These are phyloP conservation scores for Passer domesticus DNA, from an alignment of 2,113 vertebrate species.

Conservation along the genomic window DNA sequence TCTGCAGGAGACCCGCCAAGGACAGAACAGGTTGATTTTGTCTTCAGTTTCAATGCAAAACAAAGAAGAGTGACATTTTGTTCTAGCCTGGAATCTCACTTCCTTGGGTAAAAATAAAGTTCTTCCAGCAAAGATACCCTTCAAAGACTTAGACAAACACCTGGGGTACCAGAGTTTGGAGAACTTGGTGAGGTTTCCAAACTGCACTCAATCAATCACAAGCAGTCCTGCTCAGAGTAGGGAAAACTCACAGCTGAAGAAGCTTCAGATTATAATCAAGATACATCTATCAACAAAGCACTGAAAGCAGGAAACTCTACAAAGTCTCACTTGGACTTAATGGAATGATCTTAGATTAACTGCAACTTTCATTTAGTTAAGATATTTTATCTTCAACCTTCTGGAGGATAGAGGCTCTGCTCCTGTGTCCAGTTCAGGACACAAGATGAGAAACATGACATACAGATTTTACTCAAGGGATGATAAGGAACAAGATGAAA, in stretches of 20 bases:
- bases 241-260: neutral
- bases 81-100: neutral
- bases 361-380: neutral
- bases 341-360: neutral
- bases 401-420: neutral
- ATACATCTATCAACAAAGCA: neutral
- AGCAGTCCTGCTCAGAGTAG: neutral
- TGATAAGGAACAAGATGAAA: neutral
- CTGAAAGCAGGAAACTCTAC: neutral
- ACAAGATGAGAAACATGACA: neutral
- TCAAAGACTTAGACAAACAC: neutral
- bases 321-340: neutral
- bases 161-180: neutral
- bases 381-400: neutral
- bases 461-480: neutral
- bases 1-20: neutral
- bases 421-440: neutral
- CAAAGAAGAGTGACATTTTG: neutral
- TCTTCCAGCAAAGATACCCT: neutral
- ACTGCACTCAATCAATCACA: neutral
- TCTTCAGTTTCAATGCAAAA: neutral
- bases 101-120: constrained; percentile 1
- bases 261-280: neutral
- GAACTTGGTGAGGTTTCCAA: neutral
- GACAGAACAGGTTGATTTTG: neutral